Evolutionary conservation across 2,113 vertebrate species (phyloP), one percentile per base, ranked within the genome.

Genomic region (Platycercus adscitus): DNA sequence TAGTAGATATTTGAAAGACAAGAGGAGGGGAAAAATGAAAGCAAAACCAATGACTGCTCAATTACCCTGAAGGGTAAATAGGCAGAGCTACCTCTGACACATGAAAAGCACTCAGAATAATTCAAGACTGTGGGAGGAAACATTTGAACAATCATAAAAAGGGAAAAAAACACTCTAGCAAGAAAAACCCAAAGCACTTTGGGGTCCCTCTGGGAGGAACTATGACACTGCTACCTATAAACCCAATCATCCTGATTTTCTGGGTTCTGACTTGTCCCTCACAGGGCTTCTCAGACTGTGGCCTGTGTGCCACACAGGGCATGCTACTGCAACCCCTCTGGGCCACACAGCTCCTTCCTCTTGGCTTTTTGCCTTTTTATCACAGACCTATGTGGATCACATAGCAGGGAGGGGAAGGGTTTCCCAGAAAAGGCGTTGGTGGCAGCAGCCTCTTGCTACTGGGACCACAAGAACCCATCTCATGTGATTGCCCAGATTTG

Each of bases 1-100:
- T 68, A 25, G 37, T 29, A 94, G 60, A 47, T 26, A 60, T 71
- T 86, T 72, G 33, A 91, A 96, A 94, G 81, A 64, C 60, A 73
- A 81, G 88, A 33, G 58, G 37, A 39, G 52, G 13, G 43, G 12
- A 44, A 81, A 69, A 79, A 68, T 61, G 31, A 56, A 80, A 60
- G 24, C 56, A n/a, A 84, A 80, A 3, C 29, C 12, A 64, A 10
- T 10, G 73, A 50, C 17, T 60, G 17, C 24, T 93, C 81, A 79
- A 43, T 81, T 81, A 35, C 39, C 29, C 23, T 68, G 70, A 77
- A 66, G n/a, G 76, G 18, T 65, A 72, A 68, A 79, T 53, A 80
- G 41, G 46, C 26, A 72, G 77, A 83, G 35, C 35, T 50, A 56
- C 29, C 25, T 25, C 24, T 47, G 47, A 60, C 9, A 18, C 24